Evolutionary conservation across 1,140 invertebrate genomes (phyloP), one percentile per base, ranked within the genome.

Genomic region (Linepithema humile): DNA sequence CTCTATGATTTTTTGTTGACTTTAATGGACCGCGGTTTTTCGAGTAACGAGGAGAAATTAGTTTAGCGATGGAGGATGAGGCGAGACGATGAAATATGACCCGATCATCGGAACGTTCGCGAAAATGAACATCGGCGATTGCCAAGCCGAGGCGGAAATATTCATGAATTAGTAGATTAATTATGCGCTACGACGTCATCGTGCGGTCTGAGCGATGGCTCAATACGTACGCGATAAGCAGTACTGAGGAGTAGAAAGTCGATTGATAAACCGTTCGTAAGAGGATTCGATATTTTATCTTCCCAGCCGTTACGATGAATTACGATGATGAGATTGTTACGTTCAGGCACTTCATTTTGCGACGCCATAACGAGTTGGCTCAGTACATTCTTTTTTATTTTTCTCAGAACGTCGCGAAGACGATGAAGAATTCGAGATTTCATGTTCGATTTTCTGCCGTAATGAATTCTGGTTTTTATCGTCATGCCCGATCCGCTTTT

Each of bases 271-370:
- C 23, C 12, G 32, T 35, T 35, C 57, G 59, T 62, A 40, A 83
- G 78, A n/a, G 59, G 38, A 82, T 73, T 78, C 43, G 65, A 70
- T 73, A 55, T 69, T 84, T 78, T 87, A 78, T 80, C 82, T 84
- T 74, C 40, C 43, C 29, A 67, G 17, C 45, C 15, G 35, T 70
- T 60, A 67, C 59, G 48, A 87, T 87, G 77, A 84, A 88, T 84
- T 87, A 84, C n/a, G 32, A 20, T 45, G 62, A 88, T 87, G 60
- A 88, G 73, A 88, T 88, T 88, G 53, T 87, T 88, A 84, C 72
- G 53, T 74, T 67, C 59, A 29, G 50, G 40, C 53, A 53, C 65
- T 87, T 84, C 60, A 88, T 88, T 59, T 57, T 48, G 10, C 20
- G 48, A 50, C 38, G 70, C 23, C 64, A 57, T 83, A 74, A 85